These are phyloP conservation scores for Strix occidentalis DNA, from an alignment of 2,797 vertebrate species.

Conservation along the genomic window DNA sequence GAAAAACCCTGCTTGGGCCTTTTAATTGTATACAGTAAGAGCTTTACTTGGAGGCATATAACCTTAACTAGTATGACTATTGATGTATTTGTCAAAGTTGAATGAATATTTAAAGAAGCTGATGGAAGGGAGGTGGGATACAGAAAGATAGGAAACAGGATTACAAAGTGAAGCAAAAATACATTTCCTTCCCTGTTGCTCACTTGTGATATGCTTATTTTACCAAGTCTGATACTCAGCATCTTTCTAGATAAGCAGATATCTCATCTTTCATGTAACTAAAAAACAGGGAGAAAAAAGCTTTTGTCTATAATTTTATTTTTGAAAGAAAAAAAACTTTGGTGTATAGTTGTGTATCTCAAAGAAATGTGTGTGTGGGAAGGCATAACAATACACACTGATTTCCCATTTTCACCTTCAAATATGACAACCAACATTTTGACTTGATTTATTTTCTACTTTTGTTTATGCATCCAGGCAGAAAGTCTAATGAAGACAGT, in stretches of 20 bases:
- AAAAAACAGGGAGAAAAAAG: not conserved
- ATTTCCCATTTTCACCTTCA: constrained; percentile 23
- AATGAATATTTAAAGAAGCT: not conserved
- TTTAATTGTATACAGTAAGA: not conserved
- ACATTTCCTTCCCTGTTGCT: not conserved
- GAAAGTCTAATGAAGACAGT: not conserved
- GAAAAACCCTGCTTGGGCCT: not conserved
- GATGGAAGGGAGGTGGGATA: not conserved
- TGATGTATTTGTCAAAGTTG: not conserved
- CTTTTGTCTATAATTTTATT: not conserved
- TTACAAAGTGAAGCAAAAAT: not conserved
- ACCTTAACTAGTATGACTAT: not conserved
- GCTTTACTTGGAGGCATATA: not conserved
- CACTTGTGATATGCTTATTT: not conserved
- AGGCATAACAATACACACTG: not conserved
- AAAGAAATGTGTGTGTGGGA: not conserved
- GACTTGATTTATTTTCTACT: constrained; percentile 1
- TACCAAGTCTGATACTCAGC: not conserved
- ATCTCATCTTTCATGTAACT: not conserved
- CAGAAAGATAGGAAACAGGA: not conserved
- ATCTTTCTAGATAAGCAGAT: not conserved
- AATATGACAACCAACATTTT: not conserved
- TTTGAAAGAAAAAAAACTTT: not conserved
- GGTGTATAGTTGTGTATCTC: not conserved
- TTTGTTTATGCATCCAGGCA: not conserved